Percentiles rank a stretch among this genome's conserved stretches.
These are phyloP conservation scores for Neosalanx taihuensis DNA, from an alignment of 2,797 vertebrate genomes.

Conservation along the genomic window DNA sequence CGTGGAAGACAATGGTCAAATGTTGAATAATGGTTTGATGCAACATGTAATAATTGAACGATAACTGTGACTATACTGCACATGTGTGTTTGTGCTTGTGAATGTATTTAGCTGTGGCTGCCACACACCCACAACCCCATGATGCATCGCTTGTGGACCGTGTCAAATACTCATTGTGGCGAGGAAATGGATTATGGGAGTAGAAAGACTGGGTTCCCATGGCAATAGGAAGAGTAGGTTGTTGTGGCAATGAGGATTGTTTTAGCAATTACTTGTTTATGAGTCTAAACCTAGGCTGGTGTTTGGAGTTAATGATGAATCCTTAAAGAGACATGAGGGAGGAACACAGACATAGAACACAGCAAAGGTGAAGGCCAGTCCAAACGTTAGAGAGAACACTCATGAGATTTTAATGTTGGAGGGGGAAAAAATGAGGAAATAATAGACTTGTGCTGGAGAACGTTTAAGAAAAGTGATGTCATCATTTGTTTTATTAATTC, in stretches of 20 bases:
- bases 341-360: not conserved
- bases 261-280: conserved; percentile 23
- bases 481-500: no score
- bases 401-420: no score
- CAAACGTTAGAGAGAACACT: no score
- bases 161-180: conserved; percentile 75
- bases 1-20: no score
- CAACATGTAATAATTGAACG: no score
- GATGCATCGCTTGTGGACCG: conserved; percentile 61
- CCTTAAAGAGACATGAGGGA: not conserved
- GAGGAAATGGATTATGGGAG: conserved; percentile 74
- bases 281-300: conserved; percentile 23
- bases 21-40: no score
- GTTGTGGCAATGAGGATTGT: conserved; percentile 59
- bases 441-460: no score
- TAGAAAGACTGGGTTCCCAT: conserved; percentile 70
- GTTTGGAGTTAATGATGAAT: conserved; percentile 32
- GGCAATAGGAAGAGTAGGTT: conserved; percentile 64
- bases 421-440: no score
- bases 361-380: no score
- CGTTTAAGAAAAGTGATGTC: no score
- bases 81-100: conserved; percentile 1
- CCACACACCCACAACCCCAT: conserved; percentile 43
- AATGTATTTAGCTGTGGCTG: not conserved
- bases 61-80: not conserved